These are phyloP conservation scores for Hirudo medicinalis DNA, from an alignment of 1,140 invertebrate genomes.

Conservation along the genomic window DNA sequence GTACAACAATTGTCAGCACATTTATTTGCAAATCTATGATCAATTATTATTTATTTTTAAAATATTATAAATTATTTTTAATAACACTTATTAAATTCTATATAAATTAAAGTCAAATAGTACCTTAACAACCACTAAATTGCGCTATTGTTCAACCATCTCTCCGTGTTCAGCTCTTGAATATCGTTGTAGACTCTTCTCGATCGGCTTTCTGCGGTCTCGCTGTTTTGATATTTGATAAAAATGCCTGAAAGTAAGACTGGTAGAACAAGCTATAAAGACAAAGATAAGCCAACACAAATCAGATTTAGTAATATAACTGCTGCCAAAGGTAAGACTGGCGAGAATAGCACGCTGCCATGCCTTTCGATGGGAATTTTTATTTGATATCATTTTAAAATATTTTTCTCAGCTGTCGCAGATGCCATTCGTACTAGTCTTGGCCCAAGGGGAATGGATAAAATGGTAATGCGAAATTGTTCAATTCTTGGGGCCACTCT, in stretches of 20 bases:
- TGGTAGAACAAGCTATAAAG: constrained; percentile 38
- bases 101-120: too few species aligned
- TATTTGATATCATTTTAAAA: constrained; percentile 2
- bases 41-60: too few species aligned
- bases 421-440: constrained; percentile 97
- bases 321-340: constrained; percentile 80
- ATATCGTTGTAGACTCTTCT: too few species aligned
- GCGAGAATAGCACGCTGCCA: neutral
- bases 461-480: constrained; percentile 63
- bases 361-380: neutral
- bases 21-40: too few species aligned
- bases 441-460: constrained; percentile 97
- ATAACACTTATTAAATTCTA: too few species aligned
- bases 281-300: constrained; percentile 81
- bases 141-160: too few species aligned
- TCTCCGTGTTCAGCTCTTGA: too few species aligned
- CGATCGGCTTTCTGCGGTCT: too few species aligned
- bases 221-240: neutral
- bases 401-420: constrained; percentile 67
- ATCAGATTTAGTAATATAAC: constrained; percentile 88
- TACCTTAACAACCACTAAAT: too few species aligned
- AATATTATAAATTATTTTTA: too few species aligned
- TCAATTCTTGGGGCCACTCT: neutral
- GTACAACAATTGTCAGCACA: too few species aligned
- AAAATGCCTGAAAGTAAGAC: constrained; percentile 1